Evolutionary conservation across 2,113 vertebrate genomes (phyloP), one percentile per base, ranked within the genome.

Genomic region (Tachysurus vachellii): DNA sequence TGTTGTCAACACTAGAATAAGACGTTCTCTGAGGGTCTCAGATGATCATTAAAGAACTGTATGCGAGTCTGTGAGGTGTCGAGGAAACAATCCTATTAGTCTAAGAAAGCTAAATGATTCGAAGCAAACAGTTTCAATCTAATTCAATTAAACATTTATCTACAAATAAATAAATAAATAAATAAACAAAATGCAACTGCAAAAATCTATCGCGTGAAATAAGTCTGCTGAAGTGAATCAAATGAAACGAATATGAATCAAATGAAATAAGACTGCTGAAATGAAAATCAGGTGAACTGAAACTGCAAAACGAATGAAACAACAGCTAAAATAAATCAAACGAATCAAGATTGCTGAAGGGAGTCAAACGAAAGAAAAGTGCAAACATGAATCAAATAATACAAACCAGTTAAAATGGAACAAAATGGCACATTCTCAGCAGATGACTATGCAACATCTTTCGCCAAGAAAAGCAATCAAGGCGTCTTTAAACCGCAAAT

Each of bases 401-500:
- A 36, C 36, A 36, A 36, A 36, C 36, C 36, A 2, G 36, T 36
- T 36, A 36, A 36, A 36, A 36, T 36, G 36, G 2, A 1, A 1
- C 1, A 36, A 36, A 36, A 36, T 36, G 1, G 2, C 36, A 36
- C 1, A 1, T 36, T 36, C 36, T 36, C 36, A 36, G 36, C 36
- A 36, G 14, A 31, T 13, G 0, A 14, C 5, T 68, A 21, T 10
- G 56, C 56, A 56, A 16, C 12, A 16, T 5, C 17, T 57, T n/a
- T 64, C 23, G 23, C 23, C 0, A 10, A 66, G 62, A 66, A 64
- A 64, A 26, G 23, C 0, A 66, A 59, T 7, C 19, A 6, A 21
- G 5, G 9, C 17, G n/a, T n/a, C n/a, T n/a, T 2, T 1, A 36
- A 17, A 36, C 5, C 0, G 6, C 6, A 8, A 1, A 61, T n/a